phyloP scores from a whole-genome alignment of 2,113 vertebrate species.

The Sigmodon hispidus region DNA sequence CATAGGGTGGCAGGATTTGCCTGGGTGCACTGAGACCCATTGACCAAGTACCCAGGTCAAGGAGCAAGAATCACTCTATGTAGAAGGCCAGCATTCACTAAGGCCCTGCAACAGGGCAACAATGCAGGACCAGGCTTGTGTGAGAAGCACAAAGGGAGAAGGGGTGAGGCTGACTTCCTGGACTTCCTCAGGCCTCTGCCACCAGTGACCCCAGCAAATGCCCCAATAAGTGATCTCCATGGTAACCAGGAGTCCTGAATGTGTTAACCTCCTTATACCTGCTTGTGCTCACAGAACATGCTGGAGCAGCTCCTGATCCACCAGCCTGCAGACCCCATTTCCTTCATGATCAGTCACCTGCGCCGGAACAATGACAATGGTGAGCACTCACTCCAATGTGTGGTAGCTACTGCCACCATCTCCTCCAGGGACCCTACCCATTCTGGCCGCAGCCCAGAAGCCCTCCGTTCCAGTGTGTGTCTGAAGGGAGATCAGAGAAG shows the following conservation, averaged over 20 bases:
- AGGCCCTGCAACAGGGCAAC: not conserved
- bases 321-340: constrained; percentile 90
- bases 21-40: not conserved
- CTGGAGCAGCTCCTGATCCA: constrained; percentile 90
- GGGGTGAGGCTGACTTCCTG: not conserved
- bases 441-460: not conserved
- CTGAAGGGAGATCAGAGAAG: not conserved
- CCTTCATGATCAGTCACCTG: constrained; percentile 90
- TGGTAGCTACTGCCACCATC: not conserved
- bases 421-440: constrained; percentile 5
- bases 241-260: not conserved
- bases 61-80: not conserved
- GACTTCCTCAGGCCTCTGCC: not conserved
- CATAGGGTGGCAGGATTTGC: not conserved
- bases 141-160: not conserved
- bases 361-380: constrained; percentile 85
- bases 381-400: constrained; percentile 67
- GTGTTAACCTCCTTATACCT: not conserved
- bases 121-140: not conserved
- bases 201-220: not conserved
- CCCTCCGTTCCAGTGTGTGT: constrained; percentile 48
- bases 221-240: not conserved
- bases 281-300: constrained; percentile 87
- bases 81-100: not conserved
- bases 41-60: not conserved